Base-by-base conservation (phyloP, 23 tunicate species). In the Trididemnum clinides region DNA sequence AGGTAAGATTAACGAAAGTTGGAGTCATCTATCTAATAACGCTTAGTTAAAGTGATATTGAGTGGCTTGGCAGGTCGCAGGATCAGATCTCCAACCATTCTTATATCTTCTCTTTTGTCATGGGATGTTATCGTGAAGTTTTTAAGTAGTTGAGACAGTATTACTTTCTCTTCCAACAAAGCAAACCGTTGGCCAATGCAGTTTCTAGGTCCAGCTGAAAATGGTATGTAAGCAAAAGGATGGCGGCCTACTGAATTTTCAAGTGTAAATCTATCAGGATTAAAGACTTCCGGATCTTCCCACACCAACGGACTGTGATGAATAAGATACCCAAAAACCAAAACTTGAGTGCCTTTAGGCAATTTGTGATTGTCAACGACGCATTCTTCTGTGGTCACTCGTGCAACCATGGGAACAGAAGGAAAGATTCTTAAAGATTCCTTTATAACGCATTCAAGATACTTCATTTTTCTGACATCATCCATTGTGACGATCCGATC, bases 121-220 rank as follows among this genome's bases (percentile, higher is more conserved):
- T 44, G 51, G 2, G 91, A 65, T 22, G 50, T 82, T 27, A 87
- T 63, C 19, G 62, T 27, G 58, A 71, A 91, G 20, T 76, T 87
- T 21, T 93, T 78, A 0, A 96, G 50, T 23, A 91, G 31, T 33
- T 89, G 78, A 0, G 93, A 57, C 19, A 96, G 39, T 32, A 96
- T 74, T 34, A 96, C 92, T 71, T 96, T 96, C 35, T 91, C 96
- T 33, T 92, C 91, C 93, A 88, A 54, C 49, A 87, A 28, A 20
- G 99, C 99, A 80, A 96, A 96, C 51, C 92, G 39, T 50, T 96
- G 99, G 19, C 99, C 99, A 63, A 96, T 91, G 82, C 99, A 96
- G 70, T 96, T 96, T 64, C 99, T 69, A 6, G 99, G 99, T 0
- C 99, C 99, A 37, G 99, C 99, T n/a, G 91, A 85, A 71, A 96